Evolutionary conservation across 2,797 vertebrate species (phyloP).

Genomic region (Acanthis flammea): DNA sequence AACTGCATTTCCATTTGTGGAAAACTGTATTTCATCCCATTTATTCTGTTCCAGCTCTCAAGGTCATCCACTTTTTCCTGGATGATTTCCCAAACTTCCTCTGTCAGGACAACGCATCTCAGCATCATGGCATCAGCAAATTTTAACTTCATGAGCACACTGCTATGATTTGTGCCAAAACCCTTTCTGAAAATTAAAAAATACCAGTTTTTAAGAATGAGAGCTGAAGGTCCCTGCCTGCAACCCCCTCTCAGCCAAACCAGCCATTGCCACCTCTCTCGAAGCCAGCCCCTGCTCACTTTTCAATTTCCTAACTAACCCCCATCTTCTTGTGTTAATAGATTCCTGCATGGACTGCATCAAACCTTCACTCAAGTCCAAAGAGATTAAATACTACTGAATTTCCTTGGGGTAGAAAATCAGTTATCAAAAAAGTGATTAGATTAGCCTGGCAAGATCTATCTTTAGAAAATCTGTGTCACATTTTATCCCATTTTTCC

Average conservation of each 20-base stretch:
- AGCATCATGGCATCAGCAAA: slow-evolving; percentile 38
- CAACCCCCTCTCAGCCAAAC: background rate
- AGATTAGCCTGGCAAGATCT: slow-evolving; percentile 55
- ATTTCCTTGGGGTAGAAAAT: slow-evolving; percentile 48
- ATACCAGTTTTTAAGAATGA: background rate
- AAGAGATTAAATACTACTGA: slow-evolving; percentile 17
- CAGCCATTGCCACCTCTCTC: background rate
- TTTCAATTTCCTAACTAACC: background rate
- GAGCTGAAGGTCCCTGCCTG: background rate
- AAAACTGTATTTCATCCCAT: slow-evolving; percentile 5
- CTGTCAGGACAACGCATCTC: slow-evolving; percentile 52
- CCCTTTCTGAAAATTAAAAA: slow-evolving; percentile 45
- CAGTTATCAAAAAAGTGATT: slow-evolving; percentile 45
- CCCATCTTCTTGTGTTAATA: background rate
- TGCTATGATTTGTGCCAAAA: slow-evolving; percentile 19
- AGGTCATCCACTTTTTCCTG: slow-evolving; percentile 54
- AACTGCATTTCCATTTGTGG: background rate
- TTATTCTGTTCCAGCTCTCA: slow-evolving; percentile 20
- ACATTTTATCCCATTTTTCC: slow-evolving; percentile 51
- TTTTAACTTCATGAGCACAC: slow-evolving; percentile 27
- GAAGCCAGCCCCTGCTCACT: background rate
- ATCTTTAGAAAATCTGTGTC: slow-evolving; percentile 66
- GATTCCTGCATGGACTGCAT: background rate
- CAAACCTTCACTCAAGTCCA: background rate
- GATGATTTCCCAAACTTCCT: slow-evolving; percentile 37